These are phyloP conservation scores for Anarhynchus alexandrinus DNA, from an alignment of 2,113 vertebrate species.

Conservation along the genomic window DNA sequence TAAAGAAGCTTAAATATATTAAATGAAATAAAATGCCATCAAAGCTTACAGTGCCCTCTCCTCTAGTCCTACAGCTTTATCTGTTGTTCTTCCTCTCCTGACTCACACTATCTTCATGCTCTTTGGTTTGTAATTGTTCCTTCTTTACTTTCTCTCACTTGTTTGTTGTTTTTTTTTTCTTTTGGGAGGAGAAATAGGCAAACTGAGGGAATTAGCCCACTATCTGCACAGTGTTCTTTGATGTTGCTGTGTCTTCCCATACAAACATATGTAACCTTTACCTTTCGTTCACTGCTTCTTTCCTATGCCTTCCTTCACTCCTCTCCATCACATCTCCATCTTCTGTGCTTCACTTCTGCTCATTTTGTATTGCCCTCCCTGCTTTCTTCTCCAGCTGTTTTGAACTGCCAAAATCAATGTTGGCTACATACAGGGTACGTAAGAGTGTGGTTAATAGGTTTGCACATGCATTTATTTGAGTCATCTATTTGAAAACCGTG, in stretches of 20 bases:
- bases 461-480: not conserved
- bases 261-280: rapidly evolving
- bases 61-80: not conserved
- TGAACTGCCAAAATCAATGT: not conserved
- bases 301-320: not conserved
- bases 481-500: rapidly evolving
- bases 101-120: not conserved
- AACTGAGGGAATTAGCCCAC: not conserved
- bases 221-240: not conserved
- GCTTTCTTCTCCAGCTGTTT: not conserved
- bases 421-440: rapidly evolving
- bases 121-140: not conserved
- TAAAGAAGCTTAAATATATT: constrained; percentile 17
- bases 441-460: not conserved
- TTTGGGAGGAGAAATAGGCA: not conserved
- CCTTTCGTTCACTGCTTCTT: not conserved
- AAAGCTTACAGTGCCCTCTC: not conserved
- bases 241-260: not conserved
- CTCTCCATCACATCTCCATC: not conserved
- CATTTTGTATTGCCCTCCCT: not conserved
- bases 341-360: not conserved
- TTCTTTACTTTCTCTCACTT: not conserved
- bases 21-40: not conserved
- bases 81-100: not conserved
- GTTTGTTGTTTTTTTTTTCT: not conserved